Percentiles rank a stretch among this genome's conserved stretches.
Conservation (phyloP, 2,888 invertebrate species). For the Falcaria lacertinaria region DNA sequence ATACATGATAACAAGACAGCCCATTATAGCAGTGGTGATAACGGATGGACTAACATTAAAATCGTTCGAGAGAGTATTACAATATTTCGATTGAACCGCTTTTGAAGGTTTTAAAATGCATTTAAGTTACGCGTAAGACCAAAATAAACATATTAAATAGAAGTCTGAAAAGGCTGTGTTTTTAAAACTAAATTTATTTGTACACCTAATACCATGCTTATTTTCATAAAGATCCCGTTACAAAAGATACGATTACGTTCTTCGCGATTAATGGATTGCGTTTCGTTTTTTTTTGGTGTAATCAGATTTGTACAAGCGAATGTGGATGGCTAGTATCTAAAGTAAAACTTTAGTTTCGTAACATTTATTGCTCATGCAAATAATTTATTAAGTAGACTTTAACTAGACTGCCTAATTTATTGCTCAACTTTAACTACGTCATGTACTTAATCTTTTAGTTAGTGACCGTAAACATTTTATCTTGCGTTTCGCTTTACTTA, state of each 20-base stretch:
- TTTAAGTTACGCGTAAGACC: no score
- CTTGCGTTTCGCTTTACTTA: no score
- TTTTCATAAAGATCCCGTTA: constrained; percentile 30
- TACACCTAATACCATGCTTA: constrained; percentile 33
- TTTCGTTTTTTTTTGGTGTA: constrained; percentile 6
- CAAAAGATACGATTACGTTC: constrained; percentile 35
- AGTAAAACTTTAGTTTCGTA: background rate
- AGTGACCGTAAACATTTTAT: no score
- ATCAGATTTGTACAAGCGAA: background rate
- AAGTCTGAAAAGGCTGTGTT: no score
- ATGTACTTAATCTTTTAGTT: no score
- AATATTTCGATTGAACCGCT: background rate
- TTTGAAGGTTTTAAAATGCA: background rate
- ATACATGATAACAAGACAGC: constrained; percentile 25
- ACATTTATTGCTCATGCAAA: no score
- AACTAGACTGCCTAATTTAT: no score
- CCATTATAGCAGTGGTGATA: constrained; percentile 27
- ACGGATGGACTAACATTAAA: background rate
- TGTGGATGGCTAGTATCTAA: no score
- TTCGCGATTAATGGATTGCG: constrained; percentile 12
- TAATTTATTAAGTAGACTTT: no score
- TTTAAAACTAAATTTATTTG: constrained; percentile 30
- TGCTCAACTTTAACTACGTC: no score
- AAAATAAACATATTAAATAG: no score
- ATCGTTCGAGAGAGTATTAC: constrained; percentile 1